phyloP scores from a whole-genome alignment of 2,888 invertebrate species.

The Matsumyia berberina region DNA sequence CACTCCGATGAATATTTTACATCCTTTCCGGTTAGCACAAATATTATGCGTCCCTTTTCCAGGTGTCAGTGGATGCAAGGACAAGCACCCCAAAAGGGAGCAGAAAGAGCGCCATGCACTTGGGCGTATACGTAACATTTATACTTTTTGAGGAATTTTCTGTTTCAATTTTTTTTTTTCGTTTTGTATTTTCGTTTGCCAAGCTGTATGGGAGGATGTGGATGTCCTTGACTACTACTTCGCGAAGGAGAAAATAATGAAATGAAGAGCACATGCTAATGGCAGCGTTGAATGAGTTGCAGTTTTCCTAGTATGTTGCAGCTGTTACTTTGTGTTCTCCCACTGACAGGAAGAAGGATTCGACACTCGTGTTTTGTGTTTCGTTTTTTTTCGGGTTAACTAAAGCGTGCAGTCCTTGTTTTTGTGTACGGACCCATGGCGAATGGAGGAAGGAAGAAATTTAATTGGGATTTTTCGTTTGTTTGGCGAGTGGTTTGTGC shows the following conservation, averaged over 20 bases:
- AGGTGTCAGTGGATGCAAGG: constrained; percentile 38
- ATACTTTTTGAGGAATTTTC: too few relatives aligned
- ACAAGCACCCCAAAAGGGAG: constrained; percentile 17
- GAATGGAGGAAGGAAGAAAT: constrained; percentile 39
- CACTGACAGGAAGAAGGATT: constrained; percentile 30
- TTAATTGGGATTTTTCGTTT: constrained; percentile 72
- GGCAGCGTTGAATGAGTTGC: constrained; percentile 44
- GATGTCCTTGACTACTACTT: constrained; percentile 58
- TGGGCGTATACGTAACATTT: constrained; percentile 56
- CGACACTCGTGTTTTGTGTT: constrained; percentile 13
- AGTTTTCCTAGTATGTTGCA: constrained; percentile 30
- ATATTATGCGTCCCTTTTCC: constrained; percentile 27
- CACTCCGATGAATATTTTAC: constrained; percentile 31
- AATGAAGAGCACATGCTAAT: constrained; percentile 61
- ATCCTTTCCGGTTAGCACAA: neutral
- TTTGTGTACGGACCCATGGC: constrained; percentile 1
- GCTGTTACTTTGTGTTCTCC: constrained; percentile 43
- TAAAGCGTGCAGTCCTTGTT: constrained; percentile 8
- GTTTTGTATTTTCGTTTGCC: constrained; percentile 7
- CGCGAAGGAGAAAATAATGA: constrained; percentile 57
- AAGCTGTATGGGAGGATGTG: neutral
- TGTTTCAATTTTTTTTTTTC: constrained; percentile 20
- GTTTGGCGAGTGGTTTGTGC: constrained; percentile 48
- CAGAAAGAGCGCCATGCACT: constrained; percentile 7
- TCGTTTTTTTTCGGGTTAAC: neutral